Conservation (phyloP, 1,140 invertebrate species). For the Cydia amplana region DNA sequence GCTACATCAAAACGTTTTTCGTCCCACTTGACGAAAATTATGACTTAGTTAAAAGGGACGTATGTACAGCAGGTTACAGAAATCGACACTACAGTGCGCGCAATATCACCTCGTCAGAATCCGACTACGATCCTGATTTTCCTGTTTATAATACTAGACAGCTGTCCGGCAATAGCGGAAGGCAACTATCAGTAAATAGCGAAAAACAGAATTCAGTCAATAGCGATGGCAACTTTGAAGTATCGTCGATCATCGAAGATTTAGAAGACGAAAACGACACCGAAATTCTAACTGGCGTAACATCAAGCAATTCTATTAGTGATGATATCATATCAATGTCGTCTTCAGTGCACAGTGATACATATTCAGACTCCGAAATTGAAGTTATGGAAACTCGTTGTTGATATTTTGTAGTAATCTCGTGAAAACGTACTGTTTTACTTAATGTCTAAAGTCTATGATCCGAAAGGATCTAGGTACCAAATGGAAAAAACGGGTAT, state of each 20-base stretch:
- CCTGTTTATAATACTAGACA: slow-evolving; percentile 37
- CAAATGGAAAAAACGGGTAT: slow-evolving; percentile 19
- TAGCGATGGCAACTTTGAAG: background rate
- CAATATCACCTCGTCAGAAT: slow-evolving; percentile 40
- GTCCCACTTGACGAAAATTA: slow-evolving; percentile 83
- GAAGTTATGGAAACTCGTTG: slow-evolving; percentile 54
- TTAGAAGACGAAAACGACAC: slow-evolving; percentile 1
- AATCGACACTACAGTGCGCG: slow-evolving; percentile 43
- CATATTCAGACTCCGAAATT: slow-evolving; percentile 36
- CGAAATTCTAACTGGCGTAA: slow-evolving; percentile 3
- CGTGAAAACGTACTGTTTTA: background rate
- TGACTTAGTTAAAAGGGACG: slow-evolving; percentile 73
- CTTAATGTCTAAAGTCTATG: background rate
- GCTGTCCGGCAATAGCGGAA: background rate
- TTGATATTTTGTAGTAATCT: slow-evolving; percentile 36
- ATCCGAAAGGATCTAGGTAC: background rate
- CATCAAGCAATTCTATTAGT: slow-evolving; percentile 23
- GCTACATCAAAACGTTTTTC: slow-evolving; percentile 87
- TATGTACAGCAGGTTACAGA: slow-evolving; percentile 42
- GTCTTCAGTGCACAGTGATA: background rate
- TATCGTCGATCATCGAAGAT: slow-evolving; percentile 1
- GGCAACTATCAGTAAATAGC: background rate
- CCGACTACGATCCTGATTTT: slow-evolving; percentile 32
- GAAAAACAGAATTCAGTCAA: background rate
- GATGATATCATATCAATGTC: slow-evolving; percentile 9